phyloP scores from a whole-genome alignment of 2,888 invertebrate genomes.

The Noctua janthe region DNA sequence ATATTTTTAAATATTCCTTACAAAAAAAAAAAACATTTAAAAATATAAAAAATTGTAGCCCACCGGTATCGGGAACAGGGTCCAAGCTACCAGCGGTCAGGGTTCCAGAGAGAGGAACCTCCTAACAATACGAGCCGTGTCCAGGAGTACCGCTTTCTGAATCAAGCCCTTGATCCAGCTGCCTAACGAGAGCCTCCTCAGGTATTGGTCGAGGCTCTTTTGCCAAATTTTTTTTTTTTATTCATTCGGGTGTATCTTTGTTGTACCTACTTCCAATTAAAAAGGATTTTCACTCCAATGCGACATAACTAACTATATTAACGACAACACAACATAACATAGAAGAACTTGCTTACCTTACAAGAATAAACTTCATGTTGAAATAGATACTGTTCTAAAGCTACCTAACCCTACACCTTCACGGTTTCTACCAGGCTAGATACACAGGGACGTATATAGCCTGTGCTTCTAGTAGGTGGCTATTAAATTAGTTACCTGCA shows the following conservation, averaged over 20 bases:
- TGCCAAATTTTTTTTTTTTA: no score
- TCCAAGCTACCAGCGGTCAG: no score
- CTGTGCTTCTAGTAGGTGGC: background rate
- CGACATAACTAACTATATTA: background rate
- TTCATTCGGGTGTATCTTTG: background rate
- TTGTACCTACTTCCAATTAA: background rate
- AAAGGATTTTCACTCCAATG: background rate
- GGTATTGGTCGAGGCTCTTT: no score
- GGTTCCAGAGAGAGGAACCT: no score
- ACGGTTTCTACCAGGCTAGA: background rate
- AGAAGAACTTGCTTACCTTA: background rate
- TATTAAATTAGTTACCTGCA: constrained; percentile 48
- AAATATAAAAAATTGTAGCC: no score
- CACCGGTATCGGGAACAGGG: no score
- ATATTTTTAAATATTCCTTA: no score
- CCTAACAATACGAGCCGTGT: no score
- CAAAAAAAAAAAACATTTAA: no score
- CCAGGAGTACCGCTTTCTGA: no score
- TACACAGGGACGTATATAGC: background rate
- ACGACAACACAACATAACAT: background rate
- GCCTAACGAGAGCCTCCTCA: no score
- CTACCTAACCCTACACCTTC: constrained; percentile 1
- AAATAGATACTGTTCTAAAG: background rate
- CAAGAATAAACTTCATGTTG: background rate
- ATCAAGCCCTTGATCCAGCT: no score